A percentile compares a stretch with the other conserved stretches of the same genome.
Conservation (phyloP, 2,888 invertebrate species). For the Melipona bicolor region DNA sequence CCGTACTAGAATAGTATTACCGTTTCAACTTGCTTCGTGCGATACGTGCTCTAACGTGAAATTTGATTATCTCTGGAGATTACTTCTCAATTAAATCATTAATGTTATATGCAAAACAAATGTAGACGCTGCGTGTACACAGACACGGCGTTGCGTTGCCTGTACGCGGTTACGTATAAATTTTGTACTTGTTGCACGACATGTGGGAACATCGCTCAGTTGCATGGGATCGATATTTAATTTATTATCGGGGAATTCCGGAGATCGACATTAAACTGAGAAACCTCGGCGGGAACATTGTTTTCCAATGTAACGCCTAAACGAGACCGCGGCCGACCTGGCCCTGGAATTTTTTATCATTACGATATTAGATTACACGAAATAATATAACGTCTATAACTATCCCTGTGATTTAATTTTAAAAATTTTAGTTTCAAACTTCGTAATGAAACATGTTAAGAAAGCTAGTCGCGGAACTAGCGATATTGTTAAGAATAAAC, state of each 20-base stretch:
- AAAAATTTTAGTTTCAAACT: neutral
- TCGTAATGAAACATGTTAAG: neutral
- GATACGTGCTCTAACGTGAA: neutral
- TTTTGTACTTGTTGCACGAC: conserved; percentile 58
- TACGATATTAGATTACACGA: neutral
- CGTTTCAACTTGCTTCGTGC: neutral
- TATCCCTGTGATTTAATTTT: neutral
- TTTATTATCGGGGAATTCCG: conserved; percentile 18
- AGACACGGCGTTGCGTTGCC: neutral
- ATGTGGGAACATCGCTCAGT: conserved; percentile 6
- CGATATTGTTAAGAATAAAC: neutral
- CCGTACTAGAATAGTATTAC: neutral
- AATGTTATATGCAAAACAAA: conserved; percentile 10
- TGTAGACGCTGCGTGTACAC: neutral
- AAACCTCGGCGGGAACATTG: conserved; percentile 1
- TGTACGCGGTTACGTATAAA: conserved; percentile 23
- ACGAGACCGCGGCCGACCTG: neutral
- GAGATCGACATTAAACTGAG: conserved; percentile 6
- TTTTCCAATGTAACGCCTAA: neutral
- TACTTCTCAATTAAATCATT: neutral
- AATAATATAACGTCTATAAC: neutral
- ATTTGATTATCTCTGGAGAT: neutral
- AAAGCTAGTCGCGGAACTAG: neutral
- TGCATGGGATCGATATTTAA: conserved; percentile 24
- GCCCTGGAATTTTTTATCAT: neutral